Evolutionary conservation across 2,888 invertebrate species (phyloP).

Genomic region (Tipula confusa): DNA sequence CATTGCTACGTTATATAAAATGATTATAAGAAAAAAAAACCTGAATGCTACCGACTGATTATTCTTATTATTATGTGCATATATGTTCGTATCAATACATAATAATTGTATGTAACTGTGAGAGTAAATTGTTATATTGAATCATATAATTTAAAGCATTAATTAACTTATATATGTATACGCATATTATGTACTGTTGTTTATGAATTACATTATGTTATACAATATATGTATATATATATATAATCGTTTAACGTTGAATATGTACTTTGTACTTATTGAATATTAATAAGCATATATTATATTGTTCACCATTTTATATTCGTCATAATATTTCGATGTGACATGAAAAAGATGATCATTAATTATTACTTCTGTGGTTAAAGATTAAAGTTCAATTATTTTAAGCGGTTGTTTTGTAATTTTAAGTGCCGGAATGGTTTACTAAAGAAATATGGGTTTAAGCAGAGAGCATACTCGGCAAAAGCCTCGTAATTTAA

Average conservation of each 20-base stretch:
- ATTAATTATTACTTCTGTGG: not conserved
- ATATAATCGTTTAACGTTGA: no score
- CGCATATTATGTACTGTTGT: not conserved
- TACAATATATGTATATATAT: not conserved
- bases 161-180: not conserved
- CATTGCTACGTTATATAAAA: not conserved
- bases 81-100: not conserved
- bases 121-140: not conserved
- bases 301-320: conserved; percentile 3
- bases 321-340: not conserved
- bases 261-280: not conserved
- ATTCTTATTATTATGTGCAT: not conserved
- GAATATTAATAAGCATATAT: not conserved
- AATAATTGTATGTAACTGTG: not conserved
- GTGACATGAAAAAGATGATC: not conserved
- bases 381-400: not conserved
- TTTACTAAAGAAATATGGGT: not conserved
- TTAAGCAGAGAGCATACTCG: not conserved
- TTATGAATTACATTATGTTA: not conserved
- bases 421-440: not conserved
- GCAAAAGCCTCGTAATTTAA: no score
- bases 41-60: not conserved
- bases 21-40: no score
- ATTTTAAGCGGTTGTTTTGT: not conserved
- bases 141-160: not conserved